Evolutionary conservation across 2,888 invertebrate species (phyloP).

Genomic region (Cosmia pyralina): DNA sequence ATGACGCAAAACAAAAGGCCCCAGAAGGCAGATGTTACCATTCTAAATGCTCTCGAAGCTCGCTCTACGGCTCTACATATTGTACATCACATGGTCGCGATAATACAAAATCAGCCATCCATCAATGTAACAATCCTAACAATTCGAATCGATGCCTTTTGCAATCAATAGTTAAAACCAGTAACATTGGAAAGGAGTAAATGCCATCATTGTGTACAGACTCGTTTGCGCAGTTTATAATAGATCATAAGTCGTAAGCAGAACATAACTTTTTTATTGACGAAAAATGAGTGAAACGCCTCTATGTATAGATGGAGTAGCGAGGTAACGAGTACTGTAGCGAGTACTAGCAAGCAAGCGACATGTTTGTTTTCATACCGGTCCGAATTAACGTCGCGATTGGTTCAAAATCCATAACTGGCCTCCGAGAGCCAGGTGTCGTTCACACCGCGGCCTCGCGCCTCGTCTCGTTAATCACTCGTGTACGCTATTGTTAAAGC

Average conservation of each 20-base stretch:
- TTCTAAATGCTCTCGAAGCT: constrained; percentile 15
- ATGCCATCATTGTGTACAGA: constrained; percentile 40
- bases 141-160: constrained; percentile 28
- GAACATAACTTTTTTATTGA: constrained; percentile 81
- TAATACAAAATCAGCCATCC: constrained; percentile 6
- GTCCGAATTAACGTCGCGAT: constrained; percentile 90
- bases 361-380: constrained; percentile 90
- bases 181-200: constrained; percentile 39
- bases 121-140: constrained; percentile 1
- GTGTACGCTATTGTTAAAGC: constrained; percentile 89
- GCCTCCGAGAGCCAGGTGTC: constrained; percentile 90
- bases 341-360: constrained; percentile 76
- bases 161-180: constrained; percentile 29
- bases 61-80: background rate
- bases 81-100: background rate
- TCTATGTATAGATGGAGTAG: constrained; percentile 78
- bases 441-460: constrained; percentile 91
- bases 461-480: constrained; percentile 90
- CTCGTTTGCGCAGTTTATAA: constrained; percentile 65
- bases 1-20: constrained; percentile 38
- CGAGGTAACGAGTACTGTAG: constrained; percentile 63
- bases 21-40: constrained; percentile 46
- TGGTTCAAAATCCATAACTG: constrained; percentile 90
- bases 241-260: constrained; percentile 57
- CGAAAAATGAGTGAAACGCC: constrained; percentile 78